phyloP scores from a whole-genome alignment of 2,888 invertebrate genomes.

The Stenchaetothrips biformis region DNA sequence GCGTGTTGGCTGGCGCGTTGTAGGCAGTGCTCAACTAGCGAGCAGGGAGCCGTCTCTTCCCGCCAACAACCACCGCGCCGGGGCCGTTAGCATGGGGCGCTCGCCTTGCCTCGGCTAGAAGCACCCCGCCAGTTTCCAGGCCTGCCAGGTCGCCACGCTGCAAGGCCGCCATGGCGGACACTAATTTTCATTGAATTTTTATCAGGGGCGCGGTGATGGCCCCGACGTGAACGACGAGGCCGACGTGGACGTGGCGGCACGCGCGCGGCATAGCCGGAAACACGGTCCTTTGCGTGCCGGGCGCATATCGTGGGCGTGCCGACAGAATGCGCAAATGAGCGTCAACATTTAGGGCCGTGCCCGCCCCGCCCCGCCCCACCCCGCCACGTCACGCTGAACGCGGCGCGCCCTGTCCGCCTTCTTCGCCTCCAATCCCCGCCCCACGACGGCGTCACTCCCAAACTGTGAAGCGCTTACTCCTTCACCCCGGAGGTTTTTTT shows the following conservation, averaged over 20 bases:
- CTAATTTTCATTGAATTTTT: not conserved
- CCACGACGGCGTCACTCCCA: not conserved
- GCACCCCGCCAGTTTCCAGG: not conserved
- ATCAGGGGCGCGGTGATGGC: not conserved
- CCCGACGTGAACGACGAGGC: not conserved
- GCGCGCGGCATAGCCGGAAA: not conserved
- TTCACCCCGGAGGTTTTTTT: too few species aligned
- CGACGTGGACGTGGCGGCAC: not conserved
- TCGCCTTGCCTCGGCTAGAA: not conserved
- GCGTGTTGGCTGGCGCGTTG: too few species aligned
- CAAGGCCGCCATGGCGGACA: not conserved
- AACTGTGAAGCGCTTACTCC: too few species aligned
- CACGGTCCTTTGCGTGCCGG: not conserved
- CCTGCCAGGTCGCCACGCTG: not conserved
- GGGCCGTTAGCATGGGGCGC: not conserved
- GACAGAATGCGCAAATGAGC: conserved; percentile 14
- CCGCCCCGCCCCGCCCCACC: not conserved
- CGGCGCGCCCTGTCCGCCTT: not conserved
- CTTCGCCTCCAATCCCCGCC: not conserved
- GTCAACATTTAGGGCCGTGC: not conserved
- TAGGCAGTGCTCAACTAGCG: too few species aligned
- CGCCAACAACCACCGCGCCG: too few species aligned
- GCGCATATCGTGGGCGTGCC: not conserved
- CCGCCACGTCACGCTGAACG: not conserved
- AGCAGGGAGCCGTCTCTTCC: too few species aligned